Percentiles rank a stretch among this genome's conserved stretches.
phyloP scores from a whole-genome alignment of 1,140 invertebrate species.

The Monochamus saltuarius region DNA sequence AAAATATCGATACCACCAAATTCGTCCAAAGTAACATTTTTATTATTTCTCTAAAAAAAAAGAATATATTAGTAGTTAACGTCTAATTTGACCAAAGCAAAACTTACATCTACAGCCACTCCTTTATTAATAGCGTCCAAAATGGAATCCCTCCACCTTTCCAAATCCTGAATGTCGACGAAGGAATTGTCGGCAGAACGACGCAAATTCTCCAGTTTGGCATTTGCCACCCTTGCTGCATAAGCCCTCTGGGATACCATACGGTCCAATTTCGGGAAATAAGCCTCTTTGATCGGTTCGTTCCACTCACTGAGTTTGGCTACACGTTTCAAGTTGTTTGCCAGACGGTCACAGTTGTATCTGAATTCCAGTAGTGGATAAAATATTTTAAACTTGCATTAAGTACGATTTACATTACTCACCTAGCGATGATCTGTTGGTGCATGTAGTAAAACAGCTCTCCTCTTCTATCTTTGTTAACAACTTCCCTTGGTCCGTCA shows the following conservation, averaged over 20 bases:
- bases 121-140: slow-evolving; percentile 72
- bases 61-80: background rate
- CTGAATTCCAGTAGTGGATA: slow-evolving; percentile 57
- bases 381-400: background rate
- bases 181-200: slow-evolving; percentile 64
- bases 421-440: slow-evolving; percentile 64
- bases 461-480: slow-evolving; percentile 66
- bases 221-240: slow-evolving; percentile 58
- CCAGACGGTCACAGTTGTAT: slow-evolving; percentile 58
- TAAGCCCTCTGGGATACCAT: slow-evolving; percentile 62
- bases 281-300: slow-evolving; percentile 64
- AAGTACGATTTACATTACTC: slow-evolving; percentile 31
- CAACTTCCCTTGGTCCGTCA: slow-evolving; percentile 53
- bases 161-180: slow-evolving; percentile 65
- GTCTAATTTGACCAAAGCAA: slow-evolving; percentile 52
- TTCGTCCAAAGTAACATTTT: slow-evolving; percentile 34
- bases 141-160: slow-evolving; percentile 72
- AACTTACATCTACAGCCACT: slow-evolving; percentile 52
- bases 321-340: slow-evolving; percentile 59
- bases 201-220: slow-evolving; percentile 60
- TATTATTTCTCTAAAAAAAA: slow-evolving; percentile 26
- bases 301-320: slow-evolving; percentile 59
- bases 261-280: slow-evolving; percentile 70
- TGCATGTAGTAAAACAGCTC: slow-evolving; percentile 77
- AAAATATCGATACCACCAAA: slow-evolving; percentile 55